Percentiles rank a stretch among this genome's conserved stretches.
These are phyloP conservation scores for Crossaster papposus DNA, from an alignment of 53 echinoderm and acorn worm genomes.

Conservation along the genomic window DNA sequence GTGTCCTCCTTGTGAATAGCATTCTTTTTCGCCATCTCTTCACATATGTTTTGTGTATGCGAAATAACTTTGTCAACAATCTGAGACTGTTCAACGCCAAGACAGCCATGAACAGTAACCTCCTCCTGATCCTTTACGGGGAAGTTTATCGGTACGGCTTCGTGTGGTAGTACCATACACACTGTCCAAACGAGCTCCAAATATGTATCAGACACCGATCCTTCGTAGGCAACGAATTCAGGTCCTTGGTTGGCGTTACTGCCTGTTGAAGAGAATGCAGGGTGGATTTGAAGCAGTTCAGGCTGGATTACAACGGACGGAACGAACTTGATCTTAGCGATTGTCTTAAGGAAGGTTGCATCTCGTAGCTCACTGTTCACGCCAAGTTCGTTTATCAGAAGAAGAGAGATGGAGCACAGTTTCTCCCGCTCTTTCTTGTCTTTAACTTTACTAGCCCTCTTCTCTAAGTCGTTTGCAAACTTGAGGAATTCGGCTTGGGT, in stretches of 20 bases:
- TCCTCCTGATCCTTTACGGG: neutral
- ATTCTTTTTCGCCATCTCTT: constrained; percentile 35
- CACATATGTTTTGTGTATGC: constrained; percentile 55
- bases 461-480: constrained; percentile 22
- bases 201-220: constrained; percentile 19
- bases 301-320: constrained; percentile 30
- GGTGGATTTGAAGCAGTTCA: constrained; percentile 41
- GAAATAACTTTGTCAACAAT: constrained; percentile 20
- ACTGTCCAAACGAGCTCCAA: constrained; percentile 59
- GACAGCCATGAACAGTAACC: constrained; percentile 37
- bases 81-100: constrained; percentile 39
- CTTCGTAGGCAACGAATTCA: constrained; percentile 53
- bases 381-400: constrained; percentile 9
- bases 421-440: neutral
- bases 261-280: constrained; percentile 1
- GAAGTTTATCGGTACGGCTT: constrained; percentile 18
- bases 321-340: constrained; percentile 53
- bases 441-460: neutral
- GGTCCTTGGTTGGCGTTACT: too few species aligned
- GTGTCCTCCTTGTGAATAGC: constrained; percentile 54
- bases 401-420: neutral
- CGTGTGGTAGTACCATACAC: constrained; percentile 28
- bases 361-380: too few species aligned
- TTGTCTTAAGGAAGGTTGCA: neutral
- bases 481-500: neutral